phyloP scores from a whole-genome alignment of 2,888 invertebrate genomes.

The Folsomia manolachei region DNA sequence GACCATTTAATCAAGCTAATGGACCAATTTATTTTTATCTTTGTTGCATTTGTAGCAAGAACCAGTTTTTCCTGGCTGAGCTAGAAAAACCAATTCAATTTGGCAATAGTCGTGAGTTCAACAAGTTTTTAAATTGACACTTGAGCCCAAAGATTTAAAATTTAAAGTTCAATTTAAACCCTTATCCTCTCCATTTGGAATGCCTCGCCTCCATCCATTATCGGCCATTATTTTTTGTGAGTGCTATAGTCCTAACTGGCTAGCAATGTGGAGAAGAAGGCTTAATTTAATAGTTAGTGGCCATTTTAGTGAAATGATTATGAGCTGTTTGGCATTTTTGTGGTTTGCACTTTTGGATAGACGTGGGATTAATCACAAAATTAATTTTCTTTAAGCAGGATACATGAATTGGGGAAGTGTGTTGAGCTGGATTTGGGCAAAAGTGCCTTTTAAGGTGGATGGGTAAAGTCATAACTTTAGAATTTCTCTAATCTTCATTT shows the following conservation, averaged over 20 bases:
- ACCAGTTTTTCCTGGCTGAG: neutral
- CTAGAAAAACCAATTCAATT: neutral
- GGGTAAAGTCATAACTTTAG: neutral
- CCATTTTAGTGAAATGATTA: neutral
- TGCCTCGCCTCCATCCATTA: neutral
- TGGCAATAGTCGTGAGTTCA: neutral
- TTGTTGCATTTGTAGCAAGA: neutral
- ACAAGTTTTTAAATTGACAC: slow-evolving; percentile 1
- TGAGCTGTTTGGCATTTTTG: neutral
- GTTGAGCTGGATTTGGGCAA: neutral
- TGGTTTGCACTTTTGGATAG: neutral
- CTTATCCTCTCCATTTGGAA: neutral
- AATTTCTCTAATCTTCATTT: no score
- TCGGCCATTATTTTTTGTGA: neutral
- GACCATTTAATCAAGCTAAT: neutral
- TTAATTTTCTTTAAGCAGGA: no score
- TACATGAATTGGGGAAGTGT: neutral
- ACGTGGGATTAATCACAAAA: neutral
- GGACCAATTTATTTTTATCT: slow-evolving; percentile 1
- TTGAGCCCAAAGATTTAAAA: no score
- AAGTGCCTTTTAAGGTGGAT: neutral
- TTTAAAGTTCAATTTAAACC: no score
- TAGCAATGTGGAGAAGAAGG: neutral
- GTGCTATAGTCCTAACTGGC: neutral
- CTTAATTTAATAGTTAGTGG: neutral